Conservation (phyloP, 2,113 vertebrate species). For the Gavialis gangeticus region DNA sequence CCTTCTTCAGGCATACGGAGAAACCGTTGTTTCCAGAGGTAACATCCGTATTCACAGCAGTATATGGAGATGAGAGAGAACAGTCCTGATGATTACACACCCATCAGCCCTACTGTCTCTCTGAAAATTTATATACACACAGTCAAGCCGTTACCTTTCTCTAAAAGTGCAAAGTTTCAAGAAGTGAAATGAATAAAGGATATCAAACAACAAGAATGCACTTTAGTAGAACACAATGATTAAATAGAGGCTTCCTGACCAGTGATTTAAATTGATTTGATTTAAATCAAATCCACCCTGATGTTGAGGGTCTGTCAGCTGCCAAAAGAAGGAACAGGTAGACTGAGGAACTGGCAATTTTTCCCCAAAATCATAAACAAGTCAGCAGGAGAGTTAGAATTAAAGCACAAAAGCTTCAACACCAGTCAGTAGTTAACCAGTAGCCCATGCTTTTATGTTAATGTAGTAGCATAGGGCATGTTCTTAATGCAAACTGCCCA, state of each 20-base stretch:
- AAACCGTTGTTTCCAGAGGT: too few species aligned
- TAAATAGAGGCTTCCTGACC: background rate
- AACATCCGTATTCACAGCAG: too few species aligned
- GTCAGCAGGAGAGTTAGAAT: background rate
- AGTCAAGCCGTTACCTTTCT: too few species aligned
- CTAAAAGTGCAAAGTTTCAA: too few species aligned
- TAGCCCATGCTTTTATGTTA: background rate
- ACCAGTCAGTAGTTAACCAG: background rate
- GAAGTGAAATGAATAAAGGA: too few species aligned
- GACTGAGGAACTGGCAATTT: background rate
- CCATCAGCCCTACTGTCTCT: too few species aligned
- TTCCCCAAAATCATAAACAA: background rate
- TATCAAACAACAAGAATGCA: too few species aligned
- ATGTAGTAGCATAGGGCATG: rapidly evolving
- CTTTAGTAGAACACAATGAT: too few species aligned
- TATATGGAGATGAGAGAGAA: too few species aligned
- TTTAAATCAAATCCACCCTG: background rate
- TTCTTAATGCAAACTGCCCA: background rate
- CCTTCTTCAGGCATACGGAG: too few species aligned
- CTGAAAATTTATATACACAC: too few species aligned
- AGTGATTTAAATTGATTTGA: background rate
- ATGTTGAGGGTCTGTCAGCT: background rate
- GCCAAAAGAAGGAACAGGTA: background rate
- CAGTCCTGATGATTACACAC: too few species aligned
- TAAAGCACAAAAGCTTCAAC: background rate